These are phyloP conservation scores for Madoqua kirkii DNA, from an alignment of 2,113 vertebrate genomes.

Conservation along the genomic window DNA sequence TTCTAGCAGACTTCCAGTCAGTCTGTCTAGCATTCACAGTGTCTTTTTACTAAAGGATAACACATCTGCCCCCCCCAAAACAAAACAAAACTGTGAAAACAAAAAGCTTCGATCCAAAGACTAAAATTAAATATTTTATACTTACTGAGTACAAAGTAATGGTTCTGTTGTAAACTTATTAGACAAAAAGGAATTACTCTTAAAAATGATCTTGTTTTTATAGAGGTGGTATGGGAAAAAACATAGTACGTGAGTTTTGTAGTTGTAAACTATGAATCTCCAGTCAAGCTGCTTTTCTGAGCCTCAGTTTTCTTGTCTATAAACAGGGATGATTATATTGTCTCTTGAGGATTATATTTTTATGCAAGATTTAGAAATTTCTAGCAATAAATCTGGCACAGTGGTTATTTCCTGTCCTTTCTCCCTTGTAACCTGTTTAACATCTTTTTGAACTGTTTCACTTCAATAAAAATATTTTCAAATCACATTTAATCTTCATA, in stretches of 20 bases:
- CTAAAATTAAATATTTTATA: neutral
- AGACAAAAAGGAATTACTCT: neutral
- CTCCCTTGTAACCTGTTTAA: neutral
- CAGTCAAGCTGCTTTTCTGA: neutral
- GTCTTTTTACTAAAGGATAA: neutral
- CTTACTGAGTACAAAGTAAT: neutral
- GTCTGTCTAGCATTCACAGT: neutral
- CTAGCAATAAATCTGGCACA: neutral
- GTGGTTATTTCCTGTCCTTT: neutral
- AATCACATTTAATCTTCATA: neutral
- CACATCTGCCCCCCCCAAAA: neutral
- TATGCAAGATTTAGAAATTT: neutral
- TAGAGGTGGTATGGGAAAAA: neutral
- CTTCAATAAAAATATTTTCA: slow-evolving; percentile 6
- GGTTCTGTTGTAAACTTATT: neutral
- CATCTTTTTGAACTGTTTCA: slow-evolving; percentile 35
- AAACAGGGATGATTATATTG: neutral
- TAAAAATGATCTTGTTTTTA: neutral
- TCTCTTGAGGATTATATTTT: neutral
- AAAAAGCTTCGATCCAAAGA: neutral
- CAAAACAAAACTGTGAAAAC: neutral
- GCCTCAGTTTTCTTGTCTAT: neutral
- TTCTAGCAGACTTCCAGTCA: neutral
- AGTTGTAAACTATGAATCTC: neutral
- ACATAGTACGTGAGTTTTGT: neutral